Percentiles rank a stretch among this genome's conserved stretches.
Evolutionary conservation across 2,113 vertebrate species (phyloP).

Genomic region (Syngnathus scovelli): DNA sequence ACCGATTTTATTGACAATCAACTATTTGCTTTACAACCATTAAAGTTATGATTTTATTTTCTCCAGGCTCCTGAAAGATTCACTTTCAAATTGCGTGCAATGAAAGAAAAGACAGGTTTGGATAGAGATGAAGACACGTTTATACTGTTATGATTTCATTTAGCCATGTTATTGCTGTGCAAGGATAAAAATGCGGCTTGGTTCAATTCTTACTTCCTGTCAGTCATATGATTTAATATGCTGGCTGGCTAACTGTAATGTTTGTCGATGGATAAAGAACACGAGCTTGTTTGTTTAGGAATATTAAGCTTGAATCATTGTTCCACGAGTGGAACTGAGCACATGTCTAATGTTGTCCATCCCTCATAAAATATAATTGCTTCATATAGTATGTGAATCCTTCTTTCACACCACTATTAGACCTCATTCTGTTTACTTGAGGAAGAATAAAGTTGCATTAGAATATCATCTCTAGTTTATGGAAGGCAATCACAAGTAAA

Average conservation of each 20-base stretch:
- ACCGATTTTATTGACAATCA: background rate
- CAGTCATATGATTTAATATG: background rate
- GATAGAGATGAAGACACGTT: background rate
- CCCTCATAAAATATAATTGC: background rate
- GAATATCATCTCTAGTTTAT: constrained; percentile 2
- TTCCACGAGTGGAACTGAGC: background rate
- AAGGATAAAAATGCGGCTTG: background rate
- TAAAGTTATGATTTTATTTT: background rate
- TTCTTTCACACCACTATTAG: background rate
- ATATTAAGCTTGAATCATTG: background rate
- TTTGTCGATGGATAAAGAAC: background rate
- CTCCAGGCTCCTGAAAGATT: background rate
- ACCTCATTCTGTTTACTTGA: background rate
- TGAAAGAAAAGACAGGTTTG: background rate
- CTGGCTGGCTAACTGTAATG: background rate
- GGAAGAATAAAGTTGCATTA: background rate
- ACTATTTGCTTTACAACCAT: background rate
- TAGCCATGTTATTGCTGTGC: background rate
- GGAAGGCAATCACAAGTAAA: constrained; percentile 48
- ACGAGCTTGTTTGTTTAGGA: background rate
- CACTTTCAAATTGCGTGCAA: background rate
- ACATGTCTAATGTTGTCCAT: background rate
- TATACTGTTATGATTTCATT: background rate
- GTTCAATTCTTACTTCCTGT: background rate
- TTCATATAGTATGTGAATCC: background rate